phyloP scores from a whole-genome alignment of 1,140 invertebrate genomes.

The Lycorma delicatula region DNA sequence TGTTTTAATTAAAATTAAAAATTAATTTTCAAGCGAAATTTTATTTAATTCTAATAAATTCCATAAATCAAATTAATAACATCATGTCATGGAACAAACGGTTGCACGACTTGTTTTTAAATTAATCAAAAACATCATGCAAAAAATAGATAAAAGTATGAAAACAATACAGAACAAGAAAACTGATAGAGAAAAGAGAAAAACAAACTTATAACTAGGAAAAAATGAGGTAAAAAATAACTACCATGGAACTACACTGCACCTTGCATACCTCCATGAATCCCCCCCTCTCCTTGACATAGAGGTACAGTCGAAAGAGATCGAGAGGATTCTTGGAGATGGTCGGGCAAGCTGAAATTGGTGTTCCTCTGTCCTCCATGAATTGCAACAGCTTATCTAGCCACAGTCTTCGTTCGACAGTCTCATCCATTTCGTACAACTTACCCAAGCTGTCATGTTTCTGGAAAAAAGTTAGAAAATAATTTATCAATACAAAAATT shows the following conservation, averaged over 20 bases:
- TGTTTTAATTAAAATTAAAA: too few relatives aligned
- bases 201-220: constrained; percentile 16
- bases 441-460: constrained; percentile 86
- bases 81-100: too few relatives aligned
- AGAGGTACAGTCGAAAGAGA: constrained; percentile 90
- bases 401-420: constrained; percentile 82
- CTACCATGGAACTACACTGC: constrained; percentile 52
- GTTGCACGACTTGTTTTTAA: constrained; percentile 3
- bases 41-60: too few relatives aligned
- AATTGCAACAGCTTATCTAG: constrained; percentile 86
- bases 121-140: too few relatives aligned
- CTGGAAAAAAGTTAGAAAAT: constrained; percentile 40
- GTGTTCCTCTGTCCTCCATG: constrained; percentile 87
- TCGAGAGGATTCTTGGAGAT: constrained; percentile 97
- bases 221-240: constrained; percentile 23
- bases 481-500: too few relatives aligned
- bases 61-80: too few relatives aligned
- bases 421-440: constrained; percentile 94
- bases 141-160: too few relatives aligned
- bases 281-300: constrained; percentile 91
- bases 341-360: constrained; percentile 89
- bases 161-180: too few relatives aligned
- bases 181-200: constrained; percentile 16
- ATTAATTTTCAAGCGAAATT: too few relatives aligned
- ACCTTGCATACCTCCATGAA: constrained; percentile 91